A percentile compares a stretch with the other conserved stretches of the same genome.
phyloP scores from a whole-genome alignment of 2,888 invertebrate species.

The Lumbricus terrestris region DNA sequence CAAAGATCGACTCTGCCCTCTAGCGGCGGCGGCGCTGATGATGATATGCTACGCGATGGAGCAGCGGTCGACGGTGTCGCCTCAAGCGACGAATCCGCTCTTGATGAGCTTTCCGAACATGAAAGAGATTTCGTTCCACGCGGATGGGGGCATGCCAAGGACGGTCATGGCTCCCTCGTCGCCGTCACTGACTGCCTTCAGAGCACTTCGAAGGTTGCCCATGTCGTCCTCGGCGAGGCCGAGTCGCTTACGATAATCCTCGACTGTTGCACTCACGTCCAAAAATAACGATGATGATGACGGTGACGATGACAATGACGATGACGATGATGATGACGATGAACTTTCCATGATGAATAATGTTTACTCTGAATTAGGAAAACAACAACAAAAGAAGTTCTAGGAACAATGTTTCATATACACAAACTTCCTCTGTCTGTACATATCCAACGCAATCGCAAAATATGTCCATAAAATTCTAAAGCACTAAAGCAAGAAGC shows the following conservation, averaged over 20 bases:
- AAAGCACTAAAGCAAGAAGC: neutral
- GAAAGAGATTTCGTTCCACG: constrained; percentile 38
- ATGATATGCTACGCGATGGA: neutral
- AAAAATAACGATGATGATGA: no score
- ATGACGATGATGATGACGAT: neutral
- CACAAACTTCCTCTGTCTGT: neutral
- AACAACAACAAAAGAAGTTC: neutral
- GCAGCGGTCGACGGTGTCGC: no score
- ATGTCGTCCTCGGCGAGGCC: constrained; percentile 28
- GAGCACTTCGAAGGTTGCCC: constrained; percentile 29
- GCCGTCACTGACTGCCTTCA: constrained; percentile 31
- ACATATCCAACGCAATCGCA: neutral
- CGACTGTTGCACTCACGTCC: constrained; percentile 38
- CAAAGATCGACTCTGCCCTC: neutral
- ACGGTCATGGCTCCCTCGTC: constrained; percentile 33
- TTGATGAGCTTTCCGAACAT: constrained; percentile 38
- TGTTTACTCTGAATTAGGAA: neutral
- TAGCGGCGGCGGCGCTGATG: neutral
- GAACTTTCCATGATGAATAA: neutral
- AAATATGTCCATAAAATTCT: no score
- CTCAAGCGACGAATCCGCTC: constrained; percentile 36
- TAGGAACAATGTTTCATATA: neutral
- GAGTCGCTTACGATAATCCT: constrained; percentile 34
- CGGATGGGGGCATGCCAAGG: constrained; percentile 38
- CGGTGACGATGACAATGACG: no score